phyloP scores from a whole-genome alignment of 2,797 vertebrate species.

The Onychomys torridus region DNA sequence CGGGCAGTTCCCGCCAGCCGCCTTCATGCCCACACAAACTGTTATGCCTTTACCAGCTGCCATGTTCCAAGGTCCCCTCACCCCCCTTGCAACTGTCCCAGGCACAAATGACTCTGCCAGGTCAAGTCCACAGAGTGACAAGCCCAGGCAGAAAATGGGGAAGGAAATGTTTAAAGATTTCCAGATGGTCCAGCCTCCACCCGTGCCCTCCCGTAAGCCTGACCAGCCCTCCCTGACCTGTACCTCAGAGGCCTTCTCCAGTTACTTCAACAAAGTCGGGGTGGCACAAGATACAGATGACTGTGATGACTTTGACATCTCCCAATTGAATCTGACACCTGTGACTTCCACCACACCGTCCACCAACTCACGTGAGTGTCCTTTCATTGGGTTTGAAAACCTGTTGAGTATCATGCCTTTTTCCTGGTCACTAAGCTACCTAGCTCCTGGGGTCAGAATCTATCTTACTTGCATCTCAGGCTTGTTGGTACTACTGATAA shows the following conservation, averaged over 20 bases:
- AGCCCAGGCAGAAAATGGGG: constrained; percentile 92
- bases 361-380: constrained; percentile 97
- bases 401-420: accelerated
- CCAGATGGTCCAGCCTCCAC: constrained; percentile 97
- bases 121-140: constrained; percentile 95
- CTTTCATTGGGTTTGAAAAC: neutral
- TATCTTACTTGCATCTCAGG: neutral
- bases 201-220: constrained; percentile 94
- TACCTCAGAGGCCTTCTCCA: constrained; percentile 98
- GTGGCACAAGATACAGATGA: constrained; percentile 97
- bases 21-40: constrained; percentile 99
- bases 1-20: constrained; percentile 96
- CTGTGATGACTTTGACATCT: constrained; percentile 99
- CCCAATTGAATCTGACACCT: constrained; percentile 98
- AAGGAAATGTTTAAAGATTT: constrained; percentile 98
- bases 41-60: constrained; percentile 97
- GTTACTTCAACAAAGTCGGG: constrained; percentile 98
- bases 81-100: constrained; percentile 92
- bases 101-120: constrained; percentile 93
- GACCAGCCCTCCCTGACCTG: constrained; percentile 94
- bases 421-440: neutral
- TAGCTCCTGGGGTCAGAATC: neutral
- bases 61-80: constrained; percentile 96
- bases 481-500: neutral
- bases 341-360: constrained; percentile 99